These are phyloP conservation scores for Sphaeramia orbicularis DNA, from an alignment of 2,797 vertebrate species.

Conservation along the genomic window DNA sequence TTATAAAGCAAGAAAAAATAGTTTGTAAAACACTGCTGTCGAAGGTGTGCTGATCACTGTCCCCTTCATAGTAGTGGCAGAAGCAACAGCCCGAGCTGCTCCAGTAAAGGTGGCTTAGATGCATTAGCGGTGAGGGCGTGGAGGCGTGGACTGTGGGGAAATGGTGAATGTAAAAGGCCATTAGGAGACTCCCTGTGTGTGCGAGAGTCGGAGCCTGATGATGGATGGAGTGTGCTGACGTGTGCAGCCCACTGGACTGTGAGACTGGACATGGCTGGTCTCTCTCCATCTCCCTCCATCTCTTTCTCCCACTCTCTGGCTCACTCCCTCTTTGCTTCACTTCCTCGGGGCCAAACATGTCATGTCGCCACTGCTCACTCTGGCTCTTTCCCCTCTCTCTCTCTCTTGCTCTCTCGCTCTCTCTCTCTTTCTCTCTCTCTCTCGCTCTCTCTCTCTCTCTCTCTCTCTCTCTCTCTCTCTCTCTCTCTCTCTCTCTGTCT, in stretches of 20 bases:
- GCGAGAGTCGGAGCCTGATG: constrained; percentile 65
- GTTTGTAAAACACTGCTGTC: background rate
- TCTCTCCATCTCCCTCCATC: constrained; percentile 71
- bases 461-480: constrained; percentile 11
- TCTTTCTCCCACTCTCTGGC: constrained; percentile 63
- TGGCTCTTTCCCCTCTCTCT: constrained; percentile 26
- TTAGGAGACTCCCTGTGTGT: constrained; percentile 68
- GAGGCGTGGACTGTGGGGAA: constrained; percentile 70
- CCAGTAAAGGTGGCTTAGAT: constrained; percentile 59
- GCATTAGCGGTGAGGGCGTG: constrained; percentile 67
- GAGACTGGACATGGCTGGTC: constrained; percentile 85
- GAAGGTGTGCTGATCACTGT: background rate
- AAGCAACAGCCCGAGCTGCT: constrained; percentile 32
- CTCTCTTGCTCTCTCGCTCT: too few relatives aligned
- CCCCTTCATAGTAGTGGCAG: constrained; percentile 14
- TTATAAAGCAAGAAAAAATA: too few relatives aligned
- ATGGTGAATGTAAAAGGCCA: constrained; percentile 81
- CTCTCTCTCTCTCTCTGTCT: background rate
- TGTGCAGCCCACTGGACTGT: constrained; percentile 83
- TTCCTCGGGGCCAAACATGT: constrained; percentile 80
- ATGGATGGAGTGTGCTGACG: constrained; percentile 84
- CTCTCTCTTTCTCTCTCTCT: constrained; percentile 4
- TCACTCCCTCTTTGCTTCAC: constrained; percentile 72
- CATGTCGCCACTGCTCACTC: constrained; percentile 61
- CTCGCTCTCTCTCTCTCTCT: background rate